Evolutionary conservation across 2,888 invertebrate species (phyloP).

Genomic region (Apocheima hispidaria): DNA sequence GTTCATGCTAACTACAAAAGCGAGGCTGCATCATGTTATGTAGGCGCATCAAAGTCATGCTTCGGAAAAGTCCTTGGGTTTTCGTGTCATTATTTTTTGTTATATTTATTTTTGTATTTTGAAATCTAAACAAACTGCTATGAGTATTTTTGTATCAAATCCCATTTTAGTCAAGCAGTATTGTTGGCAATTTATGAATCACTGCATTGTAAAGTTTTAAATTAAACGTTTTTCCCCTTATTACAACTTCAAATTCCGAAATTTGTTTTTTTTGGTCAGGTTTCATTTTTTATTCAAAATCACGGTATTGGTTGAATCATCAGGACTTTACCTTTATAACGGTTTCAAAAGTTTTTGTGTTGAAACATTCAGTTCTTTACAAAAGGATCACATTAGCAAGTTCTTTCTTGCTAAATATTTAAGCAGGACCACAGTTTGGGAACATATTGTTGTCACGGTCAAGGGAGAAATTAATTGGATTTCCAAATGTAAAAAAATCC

Average conservation of each 20-base stretch:
- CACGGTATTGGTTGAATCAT: constrained; percentile 45
- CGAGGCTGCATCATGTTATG: constrained; percentile 23
- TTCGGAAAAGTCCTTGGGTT: constrained; percentile 32
- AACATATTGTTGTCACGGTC: neutral
- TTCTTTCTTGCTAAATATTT: neutral
- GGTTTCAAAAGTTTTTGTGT: constrained; percentile 44
- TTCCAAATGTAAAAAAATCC: too few species aligned
- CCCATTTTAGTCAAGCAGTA: neutral
- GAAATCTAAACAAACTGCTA: neutral
- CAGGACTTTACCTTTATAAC: constrained; percentile 50
- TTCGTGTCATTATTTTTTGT: constrained; percentile 1
- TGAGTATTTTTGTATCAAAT: neutral
- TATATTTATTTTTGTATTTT: neutral
- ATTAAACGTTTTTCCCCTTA: constrained; percentile 5
- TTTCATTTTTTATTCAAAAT: constrained; percentile 27
- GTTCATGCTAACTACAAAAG: constrained; percentile 27
- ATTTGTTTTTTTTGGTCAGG: neutral
- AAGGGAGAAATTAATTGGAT: neutral
- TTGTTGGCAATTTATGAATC: neutral
- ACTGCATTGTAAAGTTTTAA: neutral
- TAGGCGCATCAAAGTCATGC: constrained; percentile 33
- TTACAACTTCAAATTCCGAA: neutral
- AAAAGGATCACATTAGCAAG: neutral
- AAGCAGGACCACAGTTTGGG: neutral
- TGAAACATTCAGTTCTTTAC: constrained; percentile 24